Evolutionary conservation across 2,797 vertebrate species (phyloP).

Genomic region (Podargus strigoides): DNA sequence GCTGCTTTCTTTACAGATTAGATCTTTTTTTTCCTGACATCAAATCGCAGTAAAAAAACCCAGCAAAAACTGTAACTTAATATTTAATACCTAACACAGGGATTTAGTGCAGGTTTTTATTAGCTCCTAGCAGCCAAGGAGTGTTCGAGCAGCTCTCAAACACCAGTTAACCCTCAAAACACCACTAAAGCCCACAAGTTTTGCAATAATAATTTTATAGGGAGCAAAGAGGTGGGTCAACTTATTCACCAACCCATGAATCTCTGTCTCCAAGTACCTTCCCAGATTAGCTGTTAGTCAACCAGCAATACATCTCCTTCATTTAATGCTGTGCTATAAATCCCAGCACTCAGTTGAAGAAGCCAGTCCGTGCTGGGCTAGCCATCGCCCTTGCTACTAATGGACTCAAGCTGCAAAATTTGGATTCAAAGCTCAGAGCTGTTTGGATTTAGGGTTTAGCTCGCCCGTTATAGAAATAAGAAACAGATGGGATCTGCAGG

Average conservation of each 20-base stretch:
- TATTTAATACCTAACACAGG: background rate
- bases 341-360: background rate
- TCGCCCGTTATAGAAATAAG: background rate
- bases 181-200: background rate
- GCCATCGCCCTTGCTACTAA: background rate
- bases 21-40: background rate
- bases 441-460: slow-evolving; percentile 45
- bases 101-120: background rate
- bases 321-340: background rate
- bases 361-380: background rate
- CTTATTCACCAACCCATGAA: background rate
- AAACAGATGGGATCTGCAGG: slow-evolving; percentile 51
- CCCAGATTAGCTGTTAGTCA: background rate
- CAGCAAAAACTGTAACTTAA: background rate
- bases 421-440: slow-evolving; percentile 17
- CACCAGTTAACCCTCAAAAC: background rate
- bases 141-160: background rate
- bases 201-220: background rate
- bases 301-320: background rate
- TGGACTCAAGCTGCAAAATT: slow-evolving; percentile 43
- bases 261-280: background rate
- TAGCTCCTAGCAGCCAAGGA: background rate
- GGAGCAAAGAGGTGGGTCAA: background rate
- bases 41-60: rapidly evolving
- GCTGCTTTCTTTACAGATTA: background rate